Evolutionary conservation across 1,140 invertebrate species (phyloP), one percentile per base, ranked within the genome.

Genomic region (Theocolax elegans): DNA sequence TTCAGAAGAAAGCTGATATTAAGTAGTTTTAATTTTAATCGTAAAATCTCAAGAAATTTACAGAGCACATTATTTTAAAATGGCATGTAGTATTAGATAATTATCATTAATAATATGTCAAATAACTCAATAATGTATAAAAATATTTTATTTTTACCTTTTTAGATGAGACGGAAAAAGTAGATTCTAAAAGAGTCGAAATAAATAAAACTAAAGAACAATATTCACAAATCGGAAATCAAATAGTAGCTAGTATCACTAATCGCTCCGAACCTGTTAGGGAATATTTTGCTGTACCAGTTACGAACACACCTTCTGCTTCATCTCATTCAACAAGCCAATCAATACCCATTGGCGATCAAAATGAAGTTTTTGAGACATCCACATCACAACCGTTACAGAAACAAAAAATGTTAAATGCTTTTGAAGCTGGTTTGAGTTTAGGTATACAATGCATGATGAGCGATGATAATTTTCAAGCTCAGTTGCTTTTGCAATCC

Each of bases 211-310:
- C 67, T 65, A 79, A 80, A 17, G 83, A 85, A 35, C 79, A 81
- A 58, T 75, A 72, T 46, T 76, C 81, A 54, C 81, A 82, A 21
- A 75, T 76, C 17, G 76, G 76, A 51, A 77, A 75, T 31, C 80
- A 75, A 72, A 60, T 84, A 83, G 74, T 77, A 77, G 40, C 73
- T 76, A 44, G 77, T 75, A 35, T 74, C 73, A 46, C 71, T 73
- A 21, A 70, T 67, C 15, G 74, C 59, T 48, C 77, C 17, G 78
- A 82, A 27, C 40, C 67, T 0, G 73, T 79, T 27, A 75, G 77
- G 66, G 88, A 89, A 74, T 89, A 88, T 75, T 89, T 89, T 71
- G 83, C 87, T 15, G 85, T 87, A 63, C 87, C 87, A 15, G 79
- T 87, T 23, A 59, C 81, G 2, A 48, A 40, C 21, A 48, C 82